Evolutionary conservation across 2,113 vertebrate genomes (phyloP).

Genomic region (Merops nubicus): DNA sequence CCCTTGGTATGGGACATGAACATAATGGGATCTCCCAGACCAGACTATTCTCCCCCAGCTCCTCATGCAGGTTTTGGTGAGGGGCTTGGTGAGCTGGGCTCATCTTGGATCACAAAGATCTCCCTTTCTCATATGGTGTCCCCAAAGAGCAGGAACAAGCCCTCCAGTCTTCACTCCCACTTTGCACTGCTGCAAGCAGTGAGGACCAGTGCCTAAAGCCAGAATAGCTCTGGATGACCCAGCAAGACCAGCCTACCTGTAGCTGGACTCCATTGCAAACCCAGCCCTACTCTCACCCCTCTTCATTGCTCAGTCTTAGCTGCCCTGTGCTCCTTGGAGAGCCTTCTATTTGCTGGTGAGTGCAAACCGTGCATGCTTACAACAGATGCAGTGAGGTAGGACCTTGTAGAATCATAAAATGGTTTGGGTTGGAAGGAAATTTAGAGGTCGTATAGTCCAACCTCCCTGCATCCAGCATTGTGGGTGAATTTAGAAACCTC

Average conservation of each 20-base stretch:
- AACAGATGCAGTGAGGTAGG: fast-evolving
- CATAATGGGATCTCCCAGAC: neutral
- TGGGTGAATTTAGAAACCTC: too few species aligned
- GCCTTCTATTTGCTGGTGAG: neutral
- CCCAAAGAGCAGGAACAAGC: neutral
- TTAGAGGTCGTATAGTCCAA: too few species aligned
- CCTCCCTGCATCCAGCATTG: too few species aligned
- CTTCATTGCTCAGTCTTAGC: neutral
- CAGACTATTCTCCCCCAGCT: neutral
- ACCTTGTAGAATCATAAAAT: neutral
- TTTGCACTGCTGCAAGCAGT: neutral
- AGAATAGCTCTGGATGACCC: neutral
- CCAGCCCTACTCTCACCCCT: neutral
- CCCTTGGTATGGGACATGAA: neutral
- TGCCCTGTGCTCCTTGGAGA: neutral
- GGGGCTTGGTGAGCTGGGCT: neutral
- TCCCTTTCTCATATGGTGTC: neutral
- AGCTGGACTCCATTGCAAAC: neutral
- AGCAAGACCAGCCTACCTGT: neutral
- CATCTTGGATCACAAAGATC: neutral
- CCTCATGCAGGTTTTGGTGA: neutral
- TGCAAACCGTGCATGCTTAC: fast-evolving
- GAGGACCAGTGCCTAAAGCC: neutral
- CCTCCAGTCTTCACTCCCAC: neutral
- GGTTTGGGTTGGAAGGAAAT: too few species aligned